phyloP scores from a whole-genome alignment of 2,888 invertebrate species.

The Copidosoma aretas region DNA sequence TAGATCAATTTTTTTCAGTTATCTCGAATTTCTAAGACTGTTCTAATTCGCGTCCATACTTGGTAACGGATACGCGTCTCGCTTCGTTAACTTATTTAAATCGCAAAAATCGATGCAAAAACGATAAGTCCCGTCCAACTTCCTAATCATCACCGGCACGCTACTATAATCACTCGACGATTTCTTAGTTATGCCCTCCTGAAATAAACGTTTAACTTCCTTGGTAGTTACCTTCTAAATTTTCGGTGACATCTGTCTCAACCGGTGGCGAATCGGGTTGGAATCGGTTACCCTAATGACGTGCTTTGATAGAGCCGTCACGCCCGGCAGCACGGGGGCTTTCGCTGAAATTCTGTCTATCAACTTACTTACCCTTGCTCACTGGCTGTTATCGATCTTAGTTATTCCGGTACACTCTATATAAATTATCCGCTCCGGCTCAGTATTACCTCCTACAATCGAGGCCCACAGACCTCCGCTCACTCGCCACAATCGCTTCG shows the following conservation, averaged over 20 bases:
- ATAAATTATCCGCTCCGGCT: neutral
- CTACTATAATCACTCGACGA: slow-evolving; percentile 6
- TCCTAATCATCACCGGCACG: slow-evolving; percentile 23
- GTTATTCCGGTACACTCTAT: neutral
- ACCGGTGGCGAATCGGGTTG: too few relatives aligned
- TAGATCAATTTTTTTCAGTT: slow-evolving; percentile 50
- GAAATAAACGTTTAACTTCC: neutral
- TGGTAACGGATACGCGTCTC: slow-evolving; percentile 51
- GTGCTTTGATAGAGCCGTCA: too few relatives aligned
- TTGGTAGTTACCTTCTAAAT: neutral
- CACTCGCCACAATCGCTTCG: too few relatives aligned
- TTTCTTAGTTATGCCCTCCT: slow-evolving; percentile 14
- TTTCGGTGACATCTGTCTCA: neutral
- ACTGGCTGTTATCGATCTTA: neutral
- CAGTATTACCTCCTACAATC: neutral
- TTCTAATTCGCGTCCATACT: slow-evolving; percentile 49
- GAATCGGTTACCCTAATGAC: too few relatives aligned
- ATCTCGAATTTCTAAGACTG: slow-evolving; percentile 47
- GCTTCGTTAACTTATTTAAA: slow-evolving; percentile 49
- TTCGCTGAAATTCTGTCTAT: neutral
- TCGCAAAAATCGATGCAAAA: slow-evolving; percentile 49
- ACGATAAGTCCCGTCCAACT: slow-evolving; percentile 5
- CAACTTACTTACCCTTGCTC: neutral
- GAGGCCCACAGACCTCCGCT: too few relatives aligned
- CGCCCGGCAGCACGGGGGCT: neutral